Evolutionary conservation across 2,797 vertebrate species (phyloP), one percentile per base, ranked within the genome.

Genomic region (Semaprochilodus insignis): DNA sequence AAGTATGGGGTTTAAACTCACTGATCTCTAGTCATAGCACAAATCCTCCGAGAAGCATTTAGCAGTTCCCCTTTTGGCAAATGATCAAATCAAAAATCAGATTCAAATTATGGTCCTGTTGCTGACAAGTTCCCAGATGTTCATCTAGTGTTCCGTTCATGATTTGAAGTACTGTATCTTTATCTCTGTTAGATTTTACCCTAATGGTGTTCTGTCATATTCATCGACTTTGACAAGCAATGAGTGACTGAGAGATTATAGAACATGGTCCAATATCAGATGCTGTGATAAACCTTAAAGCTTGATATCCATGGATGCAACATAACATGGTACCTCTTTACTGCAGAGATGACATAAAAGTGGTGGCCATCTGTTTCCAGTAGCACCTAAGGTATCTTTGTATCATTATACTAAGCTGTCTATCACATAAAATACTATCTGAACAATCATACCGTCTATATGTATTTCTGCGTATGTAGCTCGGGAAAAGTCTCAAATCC

Each of bases 381-480:
- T n/a, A n/a, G n/a, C n/a, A n/a, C n/a, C n/a, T n/a, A n/a, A n/a
- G n/a, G n/a, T n/a, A 25, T 69, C 0, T 7, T 44, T 23, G 70
- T 40, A n/a, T 62, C 10, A 15, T 78, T 23, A 34, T n/a, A 7
- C 48, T 78, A 36, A 55, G 19, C 55, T 40, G 52, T 0, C 8
- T 76, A 55, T 55, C 34, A 63, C n/a, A 70, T 74, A 11, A 2
- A 63, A 31, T 63, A 63, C 19, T 10, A 34, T 60, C 25, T 34
- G 25, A 74, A 60, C 34, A 16, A 75, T 77, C 31, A 66, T 72
- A 27, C 57, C 27, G 65, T 17, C 23, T 80, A 63, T 51, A 34
- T 48, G 44, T 31, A 71, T 13, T 36, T 80, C 48, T 16, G 63
- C n/a, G 1, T 7, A 54, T 25, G 51, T 10, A 13, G 8, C 34